Base-by-base conservation (phyloP, 2,113 vertebrate species). In the Pachyramphus minor region DNA sequence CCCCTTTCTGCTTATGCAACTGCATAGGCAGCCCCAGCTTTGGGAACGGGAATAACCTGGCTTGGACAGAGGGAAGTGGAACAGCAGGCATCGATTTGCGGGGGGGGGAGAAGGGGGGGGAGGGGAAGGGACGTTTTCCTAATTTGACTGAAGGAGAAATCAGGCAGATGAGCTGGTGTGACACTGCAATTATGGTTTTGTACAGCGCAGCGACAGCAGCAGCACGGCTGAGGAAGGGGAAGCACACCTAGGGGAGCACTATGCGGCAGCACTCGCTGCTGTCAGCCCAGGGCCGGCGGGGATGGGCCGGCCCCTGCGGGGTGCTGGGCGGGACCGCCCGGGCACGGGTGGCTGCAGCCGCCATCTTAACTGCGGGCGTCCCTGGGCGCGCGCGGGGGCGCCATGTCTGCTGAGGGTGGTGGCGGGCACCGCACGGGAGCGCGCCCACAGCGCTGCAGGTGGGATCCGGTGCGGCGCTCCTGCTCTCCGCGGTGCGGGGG, bases 201-300 rank as follows among this genome's bases (percentile, higher is more conserved):
- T 45, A 2, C 44, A 31, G 62, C 7, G 14, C 8, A 12, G n/a
- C 17, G 4, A 11, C 21, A 1, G 5, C 39, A 16, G 41, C 39
- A 3, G 55, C 2, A 11, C 19, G 3, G 41, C 74, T 8, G 25
- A 47, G 14, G 15, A n/a, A n/a, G 5, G 5, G 0, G 1, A 12
- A 37, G 3, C 33, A 10, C 20, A 9, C 14, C 30, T 9, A 8
- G 9, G 3, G 1, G 6, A 9, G 20, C 12, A 4, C 3, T 3
- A 11, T 0, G 1, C 28, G 1, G 3, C 12, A 0, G 0, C 20
- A 13, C 11, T 3, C 5, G 3, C 25, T 2, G 2, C 18, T 4
- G 1, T 4, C 21, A 35, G 11, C 20, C 5, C 6, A 31, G 33
- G 14, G 14, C 47, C 14, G 14, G 58, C 22, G 16, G 56, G 33